A percentile compares a stretch with the other conserved stretches of the same genome.
Evolutionary conservation across 2,113 vertebrate genomes (phyloP).

Genomic region (human): GRCh38 chr15:51169001-51169500

Average conservation of each 20-base stretch:
- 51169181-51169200: constrained; percentile 32
- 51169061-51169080: not conserved
- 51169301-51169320: constrained; percentile 72
- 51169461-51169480: constrained; percentile 75
- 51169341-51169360: constrained; percentile 79
- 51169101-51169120: not conserved
- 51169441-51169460: constrained; percentile 69
- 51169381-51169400: constrained; percentile 77
- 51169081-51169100: not conserved
- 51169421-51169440: constrained; percentile 73
- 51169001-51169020: not conserved
- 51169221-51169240: constrained; percentile 67
- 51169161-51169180: constrained; percentile 19
- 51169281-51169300: constrained; percentile 76
- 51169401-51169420: constrained; percentile 72
- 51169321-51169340: constrained; percentile 75
- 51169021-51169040: constrained; percentile 2
- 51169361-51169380: constrained; percentile 80
- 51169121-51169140: not conserved
- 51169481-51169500: constrained; percentile 75
- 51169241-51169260: constrained; percentile 66
- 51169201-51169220: constrained; percentile 63
- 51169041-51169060: constrained; percentile 50
- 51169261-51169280: constrained; percentile 74
- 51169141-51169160: not conserved